Percentiles rank a stretch among this genome's conserved stretches.
Evolutionary conservation across 1,140 invertebrate genomes (phyloP).

Genomic region (Drosophila hydei): DNA sequence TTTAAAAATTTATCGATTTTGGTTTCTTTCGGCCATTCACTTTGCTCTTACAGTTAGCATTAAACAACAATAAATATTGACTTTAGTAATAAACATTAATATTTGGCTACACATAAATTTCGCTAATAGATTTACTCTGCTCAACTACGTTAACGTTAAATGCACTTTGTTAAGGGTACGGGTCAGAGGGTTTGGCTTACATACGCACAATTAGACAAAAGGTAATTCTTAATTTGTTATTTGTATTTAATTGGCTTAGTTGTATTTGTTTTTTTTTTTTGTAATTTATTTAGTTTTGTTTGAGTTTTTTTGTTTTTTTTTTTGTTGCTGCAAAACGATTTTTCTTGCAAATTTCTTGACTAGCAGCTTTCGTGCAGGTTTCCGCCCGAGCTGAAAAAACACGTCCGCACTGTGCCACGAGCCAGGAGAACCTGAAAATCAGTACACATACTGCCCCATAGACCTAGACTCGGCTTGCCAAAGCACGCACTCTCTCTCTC

Average conservation of each 20-base stretch:
- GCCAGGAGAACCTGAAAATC: constrained; percentile 79
- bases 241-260: constrained; percentile 18
- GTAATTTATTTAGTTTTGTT: constrained; percentile 9
- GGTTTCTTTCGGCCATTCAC: constrained; percentile 13
- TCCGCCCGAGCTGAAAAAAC: constrained; percentile 50
- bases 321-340: constrained; percentile 17
- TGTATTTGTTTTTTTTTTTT: constrained; percentile 14
- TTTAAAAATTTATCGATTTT: constrained; percentile 49
- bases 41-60: constrained; percentile 20
- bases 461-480: constrained; percentile 38
- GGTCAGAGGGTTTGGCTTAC: constrained; percentile 1
- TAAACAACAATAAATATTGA: constrained; percentile 19
- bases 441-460: constrained; percentile 54
- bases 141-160: constrained; percentile 19
- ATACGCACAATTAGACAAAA: neutral
- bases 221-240: constrained; percentile 1
- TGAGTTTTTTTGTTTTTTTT: constrained; percentile 2
- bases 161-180: constrained; percentile 27
- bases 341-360: constrained; percentile 23
- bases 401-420: constrained; percentile 75
- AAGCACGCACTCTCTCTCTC: constrained; percentile 2
- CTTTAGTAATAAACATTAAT: constrained; percentile 5
- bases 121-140: constrained; percentile 11
- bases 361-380: constrained; percentile 53
- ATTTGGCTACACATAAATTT: constrained; percentile 2